Evolutionary conservation across 2,888 invertebrate species (phyloP), one percentile per base, ranked within the genome.

Genomic region (Zonitis immaculata): DNA sequence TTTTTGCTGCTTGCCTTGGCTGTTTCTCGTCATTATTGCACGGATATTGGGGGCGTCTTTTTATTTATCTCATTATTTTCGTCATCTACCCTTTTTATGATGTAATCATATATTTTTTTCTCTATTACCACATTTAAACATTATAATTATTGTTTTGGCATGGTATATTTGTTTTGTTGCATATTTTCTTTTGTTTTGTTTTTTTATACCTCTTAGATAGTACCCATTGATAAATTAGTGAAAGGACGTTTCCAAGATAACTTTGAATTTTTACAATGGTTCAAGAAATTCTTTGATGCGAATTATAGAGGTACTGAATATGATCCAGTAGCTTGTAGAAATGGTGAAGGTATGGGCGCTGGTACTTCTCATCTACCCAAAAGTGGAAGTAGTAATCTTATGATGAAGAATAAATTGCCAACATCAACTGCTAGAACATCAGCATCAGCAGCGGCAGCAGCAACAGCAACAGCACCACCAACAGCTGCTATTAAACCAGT

Each of bases 201-300:
- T 67, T 55, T 62, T 64, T 66, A 66, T 63, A 73, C 80, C 80
- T 16, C 45, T 73, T 84, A 94, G 92, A 89, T 91, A 77, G 89
- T 94, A 74, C 89, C 93, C 67, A 91, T 95, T 76, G 94, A 95
- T 82, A 88, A 83, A 80, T 85, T 98, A 83, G 92, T 96, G 78
- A 97, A 96, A 82, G 96, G 94, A 77, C 88, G 95, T 71, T 98
- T 98, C 82, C 97, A 97, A 86, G 97, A 98, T 84, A 98, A 98
- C 83, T 98, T 98, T 85, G 97, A 98, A 79, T 97, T 97, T 82
- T 88, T 98, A 71, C 97, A 98, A 82, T 98, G 97, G 97, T 98
- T 98, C 85, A 97, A 98, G 85, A 95, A 96, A 79, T 97, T 98
- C 82, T 98, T 96, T 81, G 97, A 98, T 80, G 96, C 96, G 70